Percentiles rank a stretch among this genome's conserved stretches.
Conservation (phyloP, 2,888 invertebrate genomes). For the Isotomurus palustris region DNA sequence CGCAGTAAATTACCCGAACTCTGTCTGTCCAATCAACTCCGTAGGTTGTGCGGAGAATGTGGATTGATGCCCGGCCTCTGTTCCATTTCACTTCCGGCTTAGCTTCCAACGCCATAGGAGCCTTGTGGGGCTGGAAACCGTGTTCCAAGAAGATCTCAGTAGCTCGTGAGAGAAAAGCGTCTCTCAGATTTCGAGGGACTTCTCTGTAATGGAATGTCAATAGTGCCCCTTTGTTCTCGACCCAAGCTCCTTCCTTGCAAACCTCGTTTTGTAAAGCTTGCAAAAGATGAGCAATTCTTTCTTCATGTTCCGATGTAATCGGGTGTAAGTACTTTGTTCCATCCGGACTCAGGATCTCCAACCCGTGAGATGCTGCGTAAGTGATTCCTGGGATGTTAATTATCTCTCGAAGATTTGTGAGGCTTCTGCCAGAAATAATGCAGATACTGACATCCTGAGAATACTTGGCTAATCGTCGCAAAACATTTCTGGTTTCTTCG, state of each 20-base stretch:
- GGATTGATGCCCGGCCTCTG: conserved; percentile 51
- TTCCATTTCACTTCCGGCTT: conserved; percentile 52
- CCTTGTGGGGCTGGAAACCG: conserved; percentile 50
- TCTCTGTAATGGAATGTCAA: conserved; percentile 52
- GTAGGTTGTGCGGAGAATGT: conserved; percentile 51
- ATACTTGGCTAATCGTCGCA: conserved; percentile 50
- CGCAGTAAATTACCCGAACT: conserved; percentile 51
- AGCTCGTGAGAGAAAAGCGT: conserved; percentile 48
- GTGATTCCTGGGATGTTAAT: conserved; percentile 52
- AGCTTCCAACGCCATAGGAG: conserved; percentile 51
- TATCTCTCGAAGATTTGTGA: conserved; percentile 51
- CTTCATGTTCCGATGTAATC: conserved; percentile 51
- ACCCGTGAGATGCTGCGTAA: conserved; percentile 52
- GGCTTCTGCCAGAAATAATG: conserved; percentile 51
- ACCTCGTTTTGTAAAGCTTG: conserved; percentile 48
- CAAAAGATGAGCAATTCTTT: conserved; percentile 49
- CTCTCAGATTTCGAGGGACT: conserved; percentile 47
- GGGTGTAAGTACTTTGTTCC: conserved; percentile 52
- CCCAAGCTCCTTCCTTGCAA: conserved; percentile 52
- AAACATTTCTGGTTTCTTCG: conserved; percentile 50
- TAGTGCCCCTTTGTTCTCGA: conserved; percentile 52
- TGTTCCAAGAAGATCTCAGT: conserved; percentile 49
- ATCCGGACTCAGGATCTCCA: conserved; percentile 52
- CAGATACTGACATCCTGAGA: conserved; percentile 51
- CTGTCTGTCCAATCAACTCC: conserved; percentile 53